phyloP scores from a whole-genome alignment of 2,888 invertebrate genomes.

The Drosophila subquinaria region DNA sequence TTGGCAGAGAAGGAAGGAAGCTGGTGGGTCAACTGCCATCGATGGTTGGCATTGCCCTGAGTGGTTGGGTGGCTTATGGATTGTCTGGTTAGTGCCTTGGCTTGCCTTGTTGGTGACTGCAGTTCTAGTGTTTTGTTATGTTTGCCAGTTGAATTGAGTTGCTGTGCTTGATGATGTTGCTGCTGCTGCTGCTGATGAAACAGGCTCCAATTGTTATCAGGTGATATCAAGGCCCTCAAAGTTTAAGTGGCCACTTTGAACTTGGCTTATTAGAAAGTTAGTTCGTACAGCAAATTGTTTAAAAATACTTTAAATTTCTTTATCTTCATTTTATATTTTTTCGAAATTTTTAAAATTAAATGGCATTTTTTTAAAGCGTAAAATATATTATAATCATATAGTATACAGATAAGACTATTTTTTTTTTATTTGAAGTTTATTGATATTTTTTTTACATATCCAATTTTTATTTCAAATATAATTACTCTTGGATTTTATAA shows the following conservation, averaged over 20 bases:
- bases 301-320: not conserved
- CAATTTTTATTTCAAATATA: too few species aligned
- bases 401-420: too few species aligned
- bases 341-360: too few species aligned
- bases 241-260: conserved; percentile 42
- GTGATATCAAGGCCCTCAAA: conserved; percentile 34
- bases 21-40: conserved; percentile 25
- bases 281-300: conserved; percentile 15
- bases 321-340: not conserved
- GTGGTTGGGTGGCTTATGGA: conserved; percentile 43
- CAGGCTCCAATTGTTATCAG: conserved; percentile 52
- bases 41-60: conserved; percentile 9
- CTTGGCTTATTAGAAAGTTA: conserved; percentile 42
- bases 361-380: too few species aligned
- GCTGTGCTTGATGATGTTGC: conserved; percentile 18
- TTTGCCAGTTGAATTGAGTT: conserved; percentile 25
- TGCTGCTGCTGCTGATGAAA: conserved; percentile 19
- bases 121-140: conserved; percentile 38
- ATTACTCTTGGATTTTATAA: too few species aligned
- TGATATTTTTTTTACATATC: too few species aligned
- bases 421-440: too few species aligned
- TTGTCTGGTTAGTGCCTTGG: conserved; percentile 17
- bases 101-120: conserved; percentile 27
- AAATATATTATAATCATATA: too few species aligned
- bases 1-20: conserved; percentile 5